Evolutionary conservation across 1,140 invertebrate genomes (phyloP), one percentile per base, ranked within the genome.

Genomic region (Philotrypesis tridentata): DNA sequence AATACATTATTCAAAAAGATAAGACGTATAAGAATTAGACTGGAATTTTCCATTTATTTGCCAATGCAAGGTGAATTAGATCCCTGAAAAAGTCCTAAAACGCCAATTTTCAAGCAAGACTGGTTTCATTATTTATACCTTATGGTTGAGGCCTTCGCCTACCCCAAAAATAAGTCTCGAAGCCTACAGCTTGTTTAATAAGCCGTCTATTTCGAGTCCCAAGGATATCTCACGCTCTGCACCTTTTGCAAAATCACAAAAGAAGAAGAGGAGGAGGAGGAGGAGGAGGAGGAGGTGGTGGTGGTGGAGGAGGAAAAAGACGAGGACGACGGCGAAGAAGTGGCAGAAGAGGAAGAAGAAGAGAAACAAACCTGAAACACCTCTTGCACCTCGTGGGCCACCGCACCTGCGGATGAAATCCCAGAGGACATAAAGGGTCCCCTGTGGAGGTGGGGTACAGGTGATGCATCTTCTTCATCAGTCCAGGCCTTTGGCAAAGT

Each of bases 361-460:
- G 9, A 23, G 48, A 2, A 12, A 8, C 27, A 70, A 92, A 95
- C 93, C 97, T 95, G 93, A 98, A 98, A 91, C 97, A 98, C 84
- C 97, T 92, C 92, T 98, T 98, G 92, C 97, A 98, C 84, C 97
- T 93, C 61, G 97, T 98, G 21, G 97, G 97, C 96, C 97, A 97
- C 85, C 97, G 94, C 82, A 97, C 96, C 92, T 98, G 97, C 27
- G 97, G 97, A 92, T 97, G 96, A 89, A 98, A 98, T n/a, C 97
- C 97, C 87, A 98, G 92, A 31, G 97, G 97, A 89, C 97, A 98
- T 77, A 97, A 92, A 61, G 97, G 95, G 89, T 98, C 97, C 79
- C 96, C 96, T 92, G 96, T 96, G 85, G 94, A 94, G 85, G 95
- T 93, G 65, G 96, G 95, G 90, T 96, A 96, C 88, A 96, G 90